Conservation (phyloP, 2,888 invertebrate genomes). For the Plemyria rubiginata region DNA sequence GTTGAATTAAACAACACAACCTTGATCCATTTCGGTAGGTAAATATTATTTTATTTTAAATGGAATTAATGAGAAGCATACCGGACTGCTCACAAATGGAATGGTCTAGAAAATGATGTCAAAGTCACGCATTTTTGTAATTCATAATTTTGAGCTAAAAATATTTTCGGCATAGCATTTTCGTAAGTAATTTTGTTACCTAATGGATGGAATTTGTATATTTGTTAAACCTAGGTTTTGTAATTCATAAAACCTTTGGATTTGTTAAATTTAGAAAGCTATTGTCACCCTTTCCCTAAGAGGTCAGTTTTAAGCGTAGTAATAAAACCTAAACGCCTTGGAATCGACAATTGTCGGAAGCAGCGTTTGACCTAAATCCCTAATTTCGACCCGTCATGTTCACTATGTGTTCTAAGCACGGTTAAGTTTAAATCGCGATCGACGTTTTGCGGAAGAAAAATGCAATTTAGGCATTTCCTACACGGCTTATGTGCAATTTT, state of each 20-base stretch:
- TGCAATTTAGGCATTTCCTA: slow-evolving; percentile 62
- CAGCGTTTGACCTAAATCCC: slow-evolving; percentile 64
- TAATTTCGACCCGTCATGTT: slow-evolving; percentile 52
- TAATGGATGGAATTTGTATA: slow-evolving; percentile 15
- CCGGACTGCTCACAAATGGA: slow-evolving; percentile 27
- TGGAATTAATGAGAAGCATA: slow-evolving; percentile 40
- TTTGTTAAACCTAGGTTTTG: slow-evolving; percentile 16
- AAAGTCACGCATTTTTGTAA: slow-evolving; percentile 45
- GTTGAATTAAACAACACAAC: slow-evolving; percentile 50
- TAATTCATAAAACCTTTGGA: not conserved
- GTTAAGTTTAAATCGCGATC: slow-evolving; percentile 50
- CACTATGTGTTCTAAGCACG: slow-evolving; percentile 50
- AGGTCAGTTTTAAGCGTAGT: slow-evolving; percentile 39
- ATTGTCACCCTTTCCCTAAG: slow-evolving; percentile 34
- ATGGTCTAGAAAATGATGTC: slow-evolving; percentile 51
- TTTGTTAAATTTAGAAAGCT: not conserved
- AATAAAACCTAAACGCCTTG: slow-evolving; percentile 39
- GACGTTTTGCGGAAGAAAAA: slow-evolving; percentile 57
- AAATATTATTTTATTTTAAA: slow-evolving; percentile 47
- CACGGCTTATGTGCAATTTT: slow-evolving; percentile 30
- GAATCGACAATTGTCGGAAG: slow-evolving; percentile 43
- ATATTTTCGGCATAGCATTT: slow-evolving; percentile 25
- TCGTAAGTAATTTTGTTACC: slow-evolving; percentile 2
- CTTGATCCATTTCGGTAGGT: slow-evolving; percentile 65
- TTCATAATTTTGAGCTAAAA: slow-evolving; percentile 23